Evolutionary conservation across 2,888 invertebrate genomes (phyloP).

Genomic region (Fissipunctia ypsillon): DNA sequence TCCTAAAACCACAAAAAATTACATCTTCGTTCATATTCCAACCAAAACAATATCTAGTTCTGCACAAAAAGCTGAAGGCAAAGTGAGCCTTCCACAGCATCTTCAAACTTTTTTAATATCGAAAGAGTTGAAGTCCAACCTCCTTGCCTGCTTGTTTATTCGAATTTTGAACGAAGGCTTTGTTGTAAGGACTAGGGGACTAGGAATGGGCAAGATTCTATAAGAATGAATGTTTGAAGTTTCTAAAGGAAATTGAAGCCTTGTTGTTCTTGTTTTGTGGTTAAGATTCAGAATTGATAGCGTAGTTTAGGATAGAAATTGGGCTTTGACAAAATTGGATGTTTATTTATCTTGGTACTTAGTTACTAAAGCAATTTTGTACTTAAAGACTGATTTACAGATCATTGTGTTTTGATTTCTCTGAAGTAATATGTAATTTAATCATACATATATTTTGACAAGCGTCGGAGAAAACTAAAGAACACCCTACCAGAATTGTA

Average conservation of each 20-base stretch:
- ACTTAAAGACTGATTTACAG: not conserved
- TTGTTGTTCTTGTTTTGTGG: slow-evolving; percentile 48
- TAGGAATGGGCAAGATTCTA: slow-evolving; percentile 37
- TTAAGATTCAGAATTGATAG: slow-evolving; percentile 23
- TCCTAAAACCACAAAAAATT: not conserved
- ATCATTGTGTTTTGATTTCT: too few species aligned
- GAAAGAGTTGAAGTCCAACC: slow-evolving; percentile 67
- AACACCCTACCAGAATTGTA: not conserved
- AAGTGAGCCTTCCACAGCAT: slow-evolving; percentile 47
- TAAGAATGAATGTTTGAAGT: slow-evolving; percentile 25
- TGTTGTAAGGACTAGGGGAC: slow-evolving; percentile 48
- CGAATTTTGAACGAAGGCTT: slow-evolving; percentile 64
- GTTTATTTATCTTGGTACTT: not conserved
- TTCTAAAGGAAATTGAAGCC: slow-evolving; percentile 29
- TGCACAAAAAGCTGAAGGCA: slow-evolving; percentile 23
- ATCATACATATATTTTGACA: not conserved
- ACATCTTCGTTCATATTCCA: not conserved
- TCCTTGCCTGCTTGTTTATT: slow-evolving; percentile 69
- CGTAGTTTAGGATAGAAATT: not conserved
- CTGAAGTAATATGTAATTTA: not conserved
- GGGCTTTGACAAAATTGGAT: not conserved
- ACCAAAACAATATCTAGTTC: slow-evolving; percentile 30
- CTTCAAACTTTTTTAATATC: slow-evolving; percentile 78
- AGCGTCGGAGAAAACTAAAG: not conserved
- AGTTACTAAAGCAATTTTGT: not conserved